These are phyloP conservation scores for Linyphia triangularis DNA, from an alignment of 2,888 invertebrate genomes.

Conservation along the genomic window DNA sequence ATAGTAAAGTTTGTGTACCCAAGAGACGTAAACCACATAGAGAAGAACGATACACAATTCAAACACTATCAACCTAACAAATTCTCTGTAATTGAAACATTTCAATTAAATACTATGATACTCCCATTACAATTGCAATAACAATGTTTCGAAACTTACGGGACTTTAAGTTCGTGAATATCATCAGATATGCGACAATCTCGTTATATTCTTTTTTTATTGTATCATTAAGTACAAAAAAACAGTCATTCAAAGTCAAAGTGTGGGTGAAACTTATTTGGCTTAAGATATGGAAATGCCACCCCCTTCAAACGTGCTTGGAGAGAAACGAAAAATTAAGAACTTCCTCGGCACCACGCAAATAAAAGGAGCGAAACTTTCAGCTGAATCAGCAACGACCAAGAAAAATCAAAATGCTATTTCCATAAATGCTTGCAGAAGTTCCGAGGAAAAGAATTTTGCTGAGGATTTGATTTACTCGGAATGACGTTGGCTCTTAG, in stretches of 20 bases:
- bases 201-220: too few relatives aligned
- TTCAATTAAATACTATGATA: too few relatives aligned
- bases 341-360: background rate
- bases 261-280: background rate
- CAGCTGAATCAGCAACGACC: background rate
- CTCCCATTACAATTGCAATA: too few relatives aligned
- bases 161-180: too few relatives aligned
- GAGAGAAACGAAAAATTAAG: background rate
- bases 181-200: too few relatives aligned
- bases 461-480: background rate
- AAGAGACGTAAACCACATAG: too few relatives aligned
- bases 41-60: too few relatives aligned
- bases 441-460: background rate
- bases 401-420: background rate
- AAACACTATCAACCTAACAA: too few relatives aligned
- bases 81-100: too few relatives aligned
- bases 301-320: background rate
- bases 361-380: background rate
- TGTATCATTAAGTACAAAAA: too few relatives aligned
- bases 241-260: background rate
- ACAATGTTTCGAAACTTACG: too few relatives aligned
- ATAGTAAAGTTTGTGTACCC: too few relatives aligned
- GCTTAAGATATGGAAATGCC: background rate
- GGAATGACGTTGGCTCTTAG: background rate
- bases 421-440: background rate